phyloP scores from a whole-genome alignment of 2,888 invertebrate genomes.

The Morpho helenor region DNA sequence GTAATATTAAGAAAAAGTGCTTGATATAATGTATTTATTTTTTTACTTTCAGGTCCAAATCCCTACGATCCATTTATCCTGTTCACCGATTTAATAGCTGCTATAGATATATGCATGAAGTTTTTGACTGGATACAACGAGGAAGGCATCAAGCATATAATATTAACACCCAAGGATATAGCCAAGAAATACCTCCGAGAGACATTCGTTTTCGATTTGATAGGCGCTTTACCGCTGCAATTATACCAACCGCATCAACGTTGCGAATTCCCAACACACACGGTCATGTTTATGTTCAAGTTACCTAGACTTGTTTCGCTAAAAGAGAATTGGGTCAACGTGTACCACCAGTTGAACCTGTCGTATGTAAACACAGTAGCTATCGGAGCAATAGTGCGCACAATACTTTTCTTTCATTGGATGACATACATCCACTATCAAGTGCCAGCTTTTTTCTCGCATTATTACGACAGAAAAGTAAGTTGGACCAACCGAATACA shows the following conservation, averaged over 20 bases:
- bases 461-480: slow-evolving; percentile 30
- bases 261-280: slow-evolving; percentile 44
- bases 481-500: slow-evolving; percentile 37
- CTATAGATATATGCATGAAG: slow-evolving; percentile 41
- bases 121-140: slow-evolving; percentile 57
- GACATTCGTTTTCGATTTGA: slow-evolving; percentile 39
- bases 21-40: too few species aligned
- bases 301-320: slow-evolving; percentile 37
- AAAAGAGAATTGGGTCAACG: slow-evolving; percentile 35
- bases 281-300: slow-evolving; percentile 45
- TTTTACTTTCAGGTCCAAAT: slow-evolving; percentile 39
- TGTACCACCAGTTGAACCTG: slow-evolving; percentile 41
- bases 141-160: slow-evolving; percentile 40
- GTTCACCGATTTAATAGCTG: slow-evolving; percentile 39
- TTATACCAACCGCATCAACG: slow-evolving; percentile 34
- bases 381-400: slow-evolving; percentile 28
- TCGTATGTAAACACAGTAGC: slow-evolving; percentile 38
- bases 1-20: too few species aligned
- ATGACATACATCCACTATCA: slow-evolving; percentile 52
- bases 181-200: slow-evolving; percentile 40
- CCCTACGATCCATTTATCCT: slow-evolving; percentile 42
- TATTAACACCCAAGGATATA: slow-evolving; percentile 42
- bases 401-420: slow-evolving; percentile 52
- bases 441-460: slow-evolving; percentile 42
- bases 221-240: slow-evolving; percentile 47